Percentiles rank a stretch among this genome's conserved stretches.
These are phyloP conservation scores for Macrostomum lignano DNA, from an alignment of 1,140 invertebrate genomes.

Conservation along the genomic window DNA sequence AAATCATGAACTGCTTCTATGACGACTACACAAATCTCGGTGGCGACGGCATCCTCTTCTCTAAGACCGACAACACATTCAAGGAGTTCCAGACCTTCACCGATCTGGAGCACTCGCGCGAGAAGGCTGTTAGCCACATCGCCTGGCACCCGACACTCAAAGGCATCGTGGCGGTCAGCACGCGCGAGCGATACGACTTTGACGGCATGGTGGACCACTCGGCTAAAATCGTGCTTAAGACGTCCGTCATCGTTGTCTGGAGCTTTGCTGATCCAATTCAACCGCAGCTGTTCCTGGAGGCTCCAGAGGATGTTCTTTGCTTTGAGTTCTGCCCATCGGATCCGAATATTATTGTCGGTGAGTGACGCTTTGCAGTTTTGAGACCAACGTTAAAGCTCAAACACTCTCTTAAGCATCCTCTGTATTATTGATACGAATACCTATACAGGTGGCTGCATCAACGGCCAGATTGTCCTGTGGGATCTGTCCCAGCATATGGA, in stretches of 20 bases:
- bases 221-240: conserved; percentile 25
- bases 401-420: too few relatives aligned
- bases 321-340: conserved; percentile 27
- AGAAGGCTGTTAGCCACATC: conserved; percentile 26
- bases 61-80: conserved; percentile 26
- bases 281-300: conserved; percentile 28
- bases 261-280: conserved; percentile 29
- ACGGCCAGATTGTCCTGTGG: conserved; percentile 31
- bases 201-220: conserved; percentile 27
- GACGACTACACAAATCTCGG: conserved; percentile 23
- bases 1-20: conserved; percentile 25
- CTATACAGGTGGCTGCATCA: conserved; percentile 31
- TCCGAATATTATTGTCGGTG: conserved; percentile 26
- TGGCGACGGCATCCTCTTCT: conserved; percentile 17
- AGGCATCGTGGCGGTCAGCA: conserved; percentile 25
- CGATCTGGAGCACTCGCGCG: conserved; percentile 28
- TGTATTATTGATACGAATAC: too few relatives aligned
- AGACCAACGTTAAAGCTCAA: too few relatives aligned
- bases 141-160: conserved; percentile 29
- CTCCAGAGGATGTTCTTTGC: conserved; percentile 27
- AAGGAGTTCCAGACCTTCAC: conserved; percentile 30
- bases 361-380: too few relatives aligned
- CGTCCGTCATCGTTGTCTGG: conserved; percentile 29
- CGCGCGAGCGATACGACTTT: conserved; percentile 23
- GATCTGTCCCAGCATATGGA: conserved; percentile 25